Base-by-base conservation (phyloP, 2,888 invertebrate genomes). In the Ennomos erosarius region DNA sequence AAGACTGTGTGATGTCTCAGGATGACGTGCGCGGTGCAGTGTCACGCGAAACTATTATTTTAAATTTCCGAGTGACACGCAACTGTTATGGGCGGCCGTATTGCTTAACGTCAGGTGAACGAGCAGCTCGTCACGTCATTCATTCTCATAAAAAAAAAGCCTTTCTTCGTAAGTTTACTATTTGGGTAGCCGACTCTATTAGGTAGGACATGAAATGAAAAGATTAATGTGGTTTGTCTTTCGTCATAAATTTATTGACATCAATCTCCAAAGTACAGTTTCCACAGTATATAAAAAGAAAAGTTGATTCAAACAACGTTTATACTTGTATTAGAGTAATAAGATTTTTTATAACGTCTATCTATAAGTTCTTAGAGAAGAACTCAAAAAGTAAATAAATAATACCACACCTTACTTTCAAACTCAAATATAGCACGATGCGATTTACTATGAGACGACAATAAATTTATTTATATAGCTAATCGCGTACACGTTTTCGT, bases 231-330 rank as follows among this genome's bases (percentile, higher is more conserved):
- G 42, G 38, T 42, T 36, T 51, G 42, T 53, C 43, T 61, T 62
- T 64, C 35, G 64, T 68, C 60, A 76, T 76, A 70, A 73, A 69
- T 89, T 90, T 89, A 89, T 87, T 88, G 83, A 87, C 85, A 85
- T 79, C 75, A 81, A 86, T 85, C 81, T 84, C 74, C 79, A 82
- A 84, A 85, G 77, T 85, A 87, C 81, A 84, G 74, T 71, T 79
- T 70, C 79, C 70, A 74, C 71, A 81, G 72, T 79, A 79, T 79
- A 83, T 73, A 81, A 84, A 83, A 81, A 73, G 73, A 83, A 83
- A 55, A 81, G 69, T 72, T 71, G 69, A 70, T 75, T 71, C 67
- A 75, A 74, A 70, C 62, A 71, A 71, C 61, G 70, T 72, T 76
- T 70, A 71, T 70, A 73, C 69, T 70, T 68, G 67, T 71, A 65